These are phyloP conservation scores for Plebejus anna DNA, from an alignment of 2,888 invertebrate species.

Conservation along the genomic window DNA sequence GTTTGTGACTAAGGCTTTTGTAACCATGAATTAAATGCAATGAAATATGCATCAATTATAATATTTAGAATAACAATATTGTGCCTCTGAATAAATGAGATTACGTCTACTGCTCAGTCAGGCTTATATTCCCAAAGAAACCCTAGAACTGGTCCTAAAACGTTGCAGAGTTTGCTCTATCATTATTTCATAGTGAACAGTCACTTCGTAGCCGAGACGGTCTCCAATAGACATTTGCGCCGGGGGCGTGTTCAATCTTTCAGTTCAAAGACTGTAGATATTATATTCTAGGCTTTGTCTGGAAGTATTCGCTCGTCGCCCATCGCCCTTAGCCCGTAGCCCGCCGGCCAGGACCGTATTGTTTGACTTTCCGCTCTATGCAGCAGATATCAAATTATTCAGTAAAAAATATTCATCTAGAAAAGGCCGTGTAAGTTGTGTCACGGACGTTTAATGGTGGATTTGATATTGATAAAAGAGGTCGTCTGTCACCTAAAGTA, in stretches of 20 bases:
- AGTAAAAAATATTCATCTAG: neutral
- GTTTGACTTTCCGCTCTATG: conserved; percentile 22
- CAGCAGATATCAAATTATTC: conserved; percentile 17
- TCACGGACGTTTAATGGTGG: neutral
- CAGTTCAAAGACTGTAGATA: conserved; percentile 22
- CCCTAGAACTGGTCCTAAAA: neutral
- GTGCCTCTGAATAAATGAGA: neutral
- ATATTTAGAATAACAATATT: too few species aligned
- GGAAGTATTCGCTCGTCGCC: neutral
- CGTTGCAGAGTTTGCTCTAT: neutral
- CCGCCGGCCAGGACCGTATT: conserved; percentile 6
- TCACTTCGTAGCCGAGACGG: conserved; percentile 20
- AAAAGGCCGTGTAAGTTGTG: neutral
- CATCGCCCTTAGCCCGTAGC: neutral
- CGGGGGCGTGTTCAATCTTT: conserved; percentile 4
- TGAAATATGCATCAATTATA: neutral
- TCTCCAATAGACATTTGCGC: conserved; percentile 20
- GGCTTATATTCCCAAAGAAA: neutral
- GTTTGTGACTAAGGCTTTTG: neutral
- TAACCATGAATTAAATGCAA: neutral
- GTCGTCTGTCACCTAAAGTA: too few species aligned
- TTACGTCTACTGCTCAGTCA: neutral
- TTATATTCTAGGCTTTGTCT: conserved; percentile 27
- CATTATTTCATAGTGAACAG: conserved; percentile 11
- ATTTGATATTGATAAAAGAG: too few species aligned